Base-by-base conservation (phyloP, 2,797 vertebrate genomes). In the Choloepus didactylus region DNA sequence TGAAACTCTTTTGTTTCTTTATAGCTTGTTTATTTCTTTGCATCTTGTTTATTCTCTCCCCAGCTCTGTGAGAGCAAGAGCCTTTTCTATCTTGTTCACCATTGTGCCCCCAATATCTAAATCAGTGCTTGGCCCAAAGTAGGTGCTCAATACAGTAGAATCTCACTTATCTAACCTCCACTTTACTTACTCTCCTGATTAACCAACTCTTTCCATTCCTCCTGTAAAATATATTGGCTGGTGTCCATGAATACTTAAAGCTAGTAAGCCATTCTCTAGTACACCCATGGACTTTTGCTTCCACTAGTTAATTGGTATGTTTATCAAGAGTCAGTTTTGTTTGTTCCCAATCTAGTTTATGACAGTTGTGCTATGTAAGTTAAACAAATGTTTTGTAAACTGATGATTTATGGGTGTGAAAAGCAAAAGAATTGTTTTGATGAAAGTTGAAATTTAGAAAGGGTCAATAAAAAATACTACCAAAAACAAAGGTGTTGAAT, bases 371-470 rank as follows among this genome's bases (percentile, higher is more conserved):
- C 12, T 93, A 81, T 59, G 19, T 21, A 82, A 91, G n/a, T 83
- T 87, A 77, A 79, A 84, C 5, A 84, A 77, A 83, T 59, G 76
- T 64, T 83, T 10, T 79, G 5, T 87, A 88, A 76, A 72, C 23
- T 86, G 60, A 84, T 77, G 21, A 59, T 49, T 76, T 38, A 69
- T n/a, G 16, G 64, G 23, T 41, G 9, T 66, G 35, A 77, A 77
- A 94, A 91, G 64, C n/a, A 84, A 64, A 29, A 79, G 79, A 77
- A 5, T 59, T 64, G 27, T 83, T 49, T 77, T 31, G 56, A 59
- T 73, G 56, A 80, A 92, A 94, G 35, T 54, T 35, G 23, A 89
- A 84, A n/a, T 96, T 80, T 75, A 84, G 19, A 44, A 89, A 69
- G 70, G 6, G 23, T 67, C 77, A 70, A 62, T 86, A 91, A 54